Base-by-base conservation (phyloP, 2,797 vertebrate genomes). In the Ptychadena robeensis region DNA sequence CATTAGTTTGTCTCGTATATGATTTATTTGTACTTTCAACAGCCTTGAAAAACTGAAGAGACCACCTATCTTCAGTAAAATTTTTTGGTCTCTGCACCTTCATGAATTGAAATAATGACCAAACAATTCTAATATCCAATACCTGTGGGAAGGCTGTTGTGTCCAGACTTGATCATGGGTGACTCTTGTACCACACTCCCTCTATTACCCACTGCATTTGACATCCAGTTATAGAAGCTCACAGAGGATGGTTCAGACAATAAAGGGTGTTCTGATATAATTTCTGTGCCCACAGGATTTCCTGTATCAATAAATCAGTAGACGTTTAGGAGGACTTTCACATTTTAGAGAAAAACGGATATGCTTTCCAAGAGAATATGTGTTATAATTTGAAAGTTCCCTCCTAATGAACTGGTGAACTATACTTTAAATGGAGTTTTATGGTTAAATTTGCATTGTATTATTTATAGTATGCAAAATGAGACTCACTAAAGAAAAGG, bases 141-240 rank as follows among this genome's bases (percentile, higher is more conserved):
- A 98, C 97, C 96, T 93, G 96, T 96, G 91, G 96, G 97, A 82
- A 99, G 95, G 86, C 95, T 97, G 87, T 96, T 97, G 91, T 97
- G 96, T 63, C 96, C 96, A 14, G 96, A 93, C 79, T 95, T 97
- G 85, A 93, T 94, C 40, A 94, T 87, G 0, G 96, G 95, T 22
- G 96, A 97, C 73, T 99, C 98, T 86, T 98, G 97, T 2, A 91
- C 86, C 0, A 89, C 88, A 1, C 93, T 94, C 0, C 95, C 93
- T 87, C 96, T 93, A 91, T 96, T 98, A 79, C 97, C 95, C 87
- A 99, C 97, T 27, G 97, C 98, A 59, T 97, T 97, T 80, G 98
- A 99, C 98, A 99, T 99, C 98, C 98, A 99, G 90, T 99, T 99
- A 91, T 99, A 99, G 88, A 99, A 99, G 87, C 97, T 99, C 93